Evolutionary conservation across 2,797 vertebrate genomes (phyloP).

Genomic region (Enteromius treurensis): DNA sequence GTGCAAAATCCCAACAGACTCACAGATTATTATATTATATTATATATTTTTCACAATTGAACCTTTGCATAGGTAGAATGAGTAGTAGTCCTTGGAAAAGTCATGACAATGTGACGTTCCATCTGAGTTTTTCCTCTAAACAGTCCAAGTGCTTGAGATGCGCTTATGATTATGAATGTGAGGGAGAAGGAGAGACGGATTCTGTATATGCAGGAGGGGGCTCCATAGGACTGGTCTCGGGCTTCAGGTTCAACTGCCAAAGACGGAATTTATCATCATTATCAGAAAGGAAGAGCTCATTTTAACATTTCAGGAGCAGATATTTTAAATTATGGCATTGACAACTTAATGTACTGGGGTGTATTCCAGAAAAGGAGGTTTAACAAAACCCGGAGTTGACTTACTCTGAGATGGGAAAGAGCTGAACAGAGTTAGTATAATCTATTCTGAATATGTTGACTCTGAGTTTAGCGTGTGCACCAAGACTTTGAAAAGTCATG

Average conservation of each 20-base stretch:
- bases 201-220: conserved; percentile 57
- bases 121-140: neutral
- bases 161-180: neutral
- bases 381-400: too few species aligned
- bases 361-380: too few species aligned
- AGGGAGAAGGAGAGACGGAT: too few species aligned
- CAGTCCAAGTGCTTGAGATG: neutral
- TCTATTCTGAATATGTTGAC: too few species aligned
- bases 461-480: too few species aligned
- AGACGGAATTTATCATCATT: neutral
- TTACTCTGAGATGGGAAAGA: too few species aligned
- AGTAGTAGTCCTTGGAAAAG: neutral
- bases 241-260: conserved; percentile 48
- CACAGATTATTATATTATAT: too few species aligned
- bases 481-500: too few species aligned
- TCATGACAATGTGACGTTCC: neutral
- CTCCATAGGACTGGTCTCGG: conserved; percentile 10
- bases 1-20: too few species aligned
- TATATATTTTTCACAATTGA: too few species aligned
- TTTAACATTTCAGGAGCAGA: neutral
- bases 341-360: neutral
- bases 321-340: too few species aligned
- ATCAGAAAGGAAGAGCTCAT: neutral
- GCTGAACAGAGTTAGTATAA: too few species aligned
- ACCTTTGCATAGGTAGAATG: neutral